Evolutionary conservation across 2,888 invertebrate genomes (phyloP).

Genomic region (Phanerotoma sp.): DNA sequence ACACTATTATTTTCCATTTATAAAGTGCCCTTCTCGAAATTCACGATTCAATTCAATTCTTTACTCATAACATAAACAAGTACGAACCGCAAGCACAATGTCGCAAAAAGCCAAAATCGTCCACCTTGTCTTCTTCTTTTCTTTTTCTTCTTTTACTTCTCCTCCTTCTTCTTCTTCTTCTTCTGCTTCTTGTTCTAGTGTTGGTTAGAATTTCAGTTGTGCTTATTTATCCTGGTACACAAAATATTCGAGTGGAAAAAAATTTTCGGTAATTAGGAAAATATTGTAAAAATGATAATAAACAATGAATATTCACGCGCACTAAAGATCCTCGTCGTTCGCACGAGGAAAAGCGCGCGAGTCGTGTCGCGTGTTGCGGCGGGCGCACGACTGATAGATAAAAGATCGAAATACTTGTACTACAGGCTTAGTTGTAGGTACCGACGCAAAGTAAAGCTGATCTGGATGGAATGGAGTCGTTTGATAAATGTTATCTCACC

Average conservation of each 20-base stretch:
- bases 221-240: neutral
- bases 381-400: slow-evolving; percentile 5
- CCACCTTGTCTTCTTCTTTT: no score
- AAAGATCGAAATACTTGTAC: neutral
- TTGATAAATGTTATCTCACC: slow-evolving; percentile 16
- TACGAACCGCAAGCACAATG: no score
- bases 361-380: slow-evolving; percentile 15
- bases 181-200: neutral
- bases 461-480: slow-evolving; percentile 4
- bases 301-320: neutral
- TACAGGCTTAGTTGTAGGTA: neutral
- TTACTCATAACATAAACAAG: neutral
- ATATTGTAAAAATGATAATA: no score
- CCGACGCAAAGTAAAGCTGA: neutral
- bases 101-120: no score
- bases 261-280: no score
- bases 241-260: no score
- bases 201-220: neutral
- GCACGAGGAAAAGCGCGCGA: slow-evolving; percentile 10
- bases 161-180: no score
- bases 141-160: no score
- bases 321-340: neutral
- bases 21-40: no score
- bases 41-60: no score
- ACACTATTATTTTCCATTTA: no score